These are phyloP conservation scores for Isichthys henryi DNA, from an alignment of 2,113 vertebrate species.

Conservation along the genomic window DNA sequence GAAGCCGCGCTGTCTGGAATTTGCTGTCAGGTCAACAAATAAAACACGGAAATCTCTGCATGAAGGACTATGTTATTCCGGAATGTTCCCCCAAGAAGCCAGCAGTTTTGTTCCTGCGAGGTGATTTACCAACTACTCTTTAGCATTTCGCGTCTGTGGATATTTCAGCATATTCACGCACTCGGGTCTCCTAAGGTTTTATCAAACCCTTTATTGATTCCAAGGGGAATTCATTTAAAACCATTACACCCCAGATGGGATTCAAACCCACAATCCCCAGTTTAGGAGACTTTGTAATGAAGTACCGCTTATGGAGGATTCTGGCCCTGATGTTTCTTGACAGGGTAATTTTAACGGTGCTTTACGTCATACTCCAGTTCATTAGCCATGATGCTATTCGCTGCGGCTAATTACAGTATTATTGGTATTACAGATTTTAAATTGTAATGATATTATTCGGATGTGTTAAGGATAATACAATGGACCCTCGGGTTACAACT, in stretches of 20 bases:
- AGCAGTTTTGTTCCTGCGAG: neutral
- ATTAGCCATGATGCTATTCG: neutral
- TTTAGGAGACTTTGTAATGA: constrained; percentile 33
- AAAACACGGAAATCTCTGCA: neutral
- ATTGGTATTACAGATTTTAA: neutral
- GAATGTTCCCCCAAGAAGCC: neutral
- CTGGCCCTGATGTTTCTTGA: neutral
- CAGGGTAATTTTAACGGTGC: neutral
- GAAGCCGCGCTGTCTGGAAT: neutral
- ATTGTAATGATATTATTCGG: neutral
- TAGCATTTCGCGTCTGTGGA: neutral
- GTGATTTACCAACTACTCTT: neutral
- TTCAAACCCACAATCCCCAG: constrained; percentile 42
- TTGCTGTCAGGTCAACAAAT: neutral
- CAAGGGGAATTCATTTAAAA: neutral
- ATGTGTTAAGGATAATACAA: neutral
- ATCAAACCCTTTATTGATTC: neutral
- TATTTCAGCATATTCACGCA: neutral
- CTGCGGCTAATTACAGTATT: neutral
- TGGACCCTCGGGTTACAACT: no score
- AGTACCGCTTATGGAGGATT: neutral
- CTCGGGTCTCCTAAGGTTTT: neutral
- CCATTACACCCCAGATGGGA: constrained; percentile 23
- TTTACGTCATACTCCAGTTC: neutral
- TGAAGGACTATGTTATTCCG: neutral